A percentile compares a stretch with the other conserved stretches of the same genome.
Evolutionary conservation across 2,888 invertebrate genomes (phyloP).

Genomic region (Euphydryas editha): DNA sequence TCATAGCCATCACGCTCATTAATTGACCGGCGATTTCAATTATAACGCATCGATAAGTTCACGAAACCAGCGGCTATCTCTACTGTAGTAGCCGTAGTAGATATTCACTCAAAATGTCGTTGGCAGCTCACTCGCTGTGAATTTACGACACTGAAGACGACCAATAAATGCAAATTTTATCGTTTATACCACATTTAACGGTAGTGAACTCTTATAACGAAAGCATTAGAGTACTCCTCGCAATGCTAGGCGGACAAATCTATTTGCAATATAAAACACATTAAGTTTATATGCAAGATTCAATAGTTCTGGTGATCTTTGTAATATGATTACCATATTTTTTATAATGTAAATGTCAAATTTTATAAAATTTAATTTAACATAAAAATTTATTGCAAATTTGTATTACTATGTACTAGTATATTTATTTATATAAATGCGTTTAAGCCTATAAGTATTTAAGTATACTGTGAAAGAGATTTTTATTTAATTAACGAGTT

Average conservation of each 20-base stretch:
- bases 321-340: no score
- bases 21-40: slow-evolving; percentile 79
- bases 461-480: no score
- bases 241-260: slow-evolving; percentile 60
- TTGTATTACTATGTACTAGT: no score
- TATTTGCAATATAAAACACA: slow-evolving; percentile 41
- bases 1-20: slow-evolving; percentile 62
- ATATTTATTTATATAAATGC: no score
- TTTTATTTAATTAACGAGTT: not conserved
- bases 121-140: slow-evolving; percentile 74
- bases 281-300: not conserved
- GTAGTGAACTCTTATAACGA: slow-evolving; percentile 78
- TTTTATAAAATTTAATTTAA: no score
- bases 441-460: no score
- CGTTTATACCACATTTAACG: slow-evolving; percentile 81
- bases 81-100: slow-evolving; percentile 66
- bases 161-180: slow-evolving; percentile 84
- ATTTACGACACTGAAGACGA: slow-evolving; percentile 78
- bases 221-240: slow-evolving; percentile 70
- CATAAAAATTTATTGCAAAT: no score
- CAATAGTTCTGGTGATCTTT: no score
- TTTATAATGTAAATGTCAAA: no score
- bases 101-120: slow-evolving; percentile 80
- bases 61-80: slow-evolving; percentile 61
- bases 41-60: slow-evolving; percentile 69